A percentile compares a stretch with the other conserved stretches of the same genome.
phyloP scores from a whole-genome alignment of 1,140 invertebrate species.

The Lordiphosa collinella region DNA sequence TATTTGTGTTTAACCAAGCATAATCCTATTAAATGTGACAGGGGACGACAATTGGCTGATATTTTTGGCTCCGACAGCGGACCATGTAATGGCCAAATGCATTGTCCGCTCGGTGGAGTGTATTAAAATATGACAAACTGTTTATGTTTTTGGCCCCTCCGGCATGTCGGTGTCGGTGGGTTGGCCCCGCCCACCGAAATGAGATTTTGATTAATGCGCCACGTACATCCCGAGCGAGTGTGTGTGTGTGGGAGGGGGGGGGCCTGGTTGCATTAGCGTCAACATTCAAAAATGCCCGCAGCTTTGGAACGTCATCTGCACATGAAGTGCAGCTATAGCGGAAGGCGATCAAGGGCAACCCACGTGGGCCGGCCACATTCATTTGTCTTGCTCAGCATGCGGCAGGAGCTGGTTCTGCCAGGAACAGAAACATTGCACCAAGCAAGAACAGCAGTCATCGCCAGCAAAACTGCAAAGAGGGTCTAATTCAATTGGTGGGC shows the following conservation, averaged over 20 bases:
- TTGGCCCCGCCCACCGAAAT: conserved; percentile 34
- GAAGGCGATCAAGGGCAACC: conserved; percentile 38
- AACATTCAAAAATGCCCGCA: conserved; percentile 25
- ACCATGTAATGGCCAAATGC: conserved; percentile 25
- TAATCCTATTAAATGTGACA: conserved; percentile 73
- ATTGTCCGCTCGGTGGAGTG: conserved; percentile 59
- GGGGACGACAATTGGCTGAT: conserved; percentile 68
- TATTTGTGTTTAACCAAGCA: conserved; percentile 74
- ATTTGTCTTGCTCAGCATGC: conserved; percentile 63
- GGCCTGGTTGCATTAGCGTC: conserved; percentile 45
- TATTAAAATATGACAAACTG: conserved; percentile 72
- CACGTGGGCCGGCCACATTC: conserved; percentile 33
- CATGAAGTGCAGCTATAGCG: conserved; percentile 55
- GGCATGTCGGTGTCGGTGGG: conserved; percentile 18
- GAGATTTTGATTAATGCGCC: conserved; percentile 71
- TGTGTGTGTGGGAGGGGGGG: too few species aligned
- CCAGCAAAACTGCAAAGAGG: conserved; percentile 11
- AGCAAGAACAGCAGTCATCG: conserved; percentile 5
- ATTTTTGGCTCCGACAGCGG: conserved; percentile 49
- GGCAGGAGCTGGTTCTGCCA: conserved; percentile 30
- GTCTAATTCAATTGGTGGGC: conserved; percentile 67
- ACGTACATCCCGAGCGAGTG: conserved; percentile 21
- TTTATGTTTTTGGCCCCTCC: conserved; percentile 40
- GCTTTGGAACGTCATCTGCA: conserved; percentile 29
- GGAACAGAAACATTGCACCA: conserved; percentile 40